Evolutionary conservation across 2,113 vertebrate species (phyloP), one percentile per base, ranked within the genome.

Genomic region (Balaeniceps rex): DNA sequence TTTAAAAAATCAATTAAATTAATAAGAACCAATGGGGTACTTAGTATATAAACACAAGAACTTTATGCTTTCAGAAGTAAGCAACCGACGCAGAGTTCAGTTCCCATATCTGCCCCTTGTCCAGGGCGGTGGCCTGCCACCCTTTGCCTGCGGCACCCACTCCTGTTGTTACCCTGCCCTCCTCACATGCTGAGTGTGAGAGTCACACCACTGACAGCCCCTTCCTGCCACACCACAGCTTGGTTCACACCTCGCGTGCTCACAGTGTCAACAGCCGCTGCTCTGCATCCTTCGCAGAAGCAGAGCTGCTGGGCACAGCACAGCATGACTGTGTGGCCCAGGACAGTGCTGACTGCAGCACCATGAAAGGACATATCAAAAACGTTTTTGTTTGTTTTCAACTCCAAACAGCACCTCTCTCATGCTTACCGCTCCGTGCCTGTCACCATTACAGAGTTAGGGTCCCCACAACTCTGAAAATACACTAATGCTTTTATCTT

Each of bases 151-250:
- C 4, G 3, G 44, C 42, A 57, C 25, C 51, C 49, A 9, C 12
- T 60, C 19, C 58, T 38, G 15, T 28, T 46, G 23, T 23, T 29
- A 19, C 29, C 51, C 29, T 76, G 42, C 42, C 34, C 31, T 57
- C 12, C 44, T 71, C 55, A 18, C 3, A 4, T 11, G 1, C 44
- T 18, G 65, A 55, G 34, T 0, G 0, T 65, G 40, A 80, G 9
- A 81, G 21, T 52, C 76, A 38, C 57, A 46, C 19, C 66, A n/a
- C 21, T 11, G 55, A 52, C 46, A 74, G 70, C 49, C 26, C 26
- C 26, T 55, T 79, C 29, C 61, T 29, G 51, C 34, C 51, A 25
- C 9, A 5, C 29, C 34, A 44, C 61, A 58, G 49, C 51, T 78
- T 25, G 21, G 24, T 26, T 76, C 9, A 3, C 23, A 60, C 38